Evolutionary conservation across 2,113 vertebrate genomes (phyloP).

Genomic region (Rynchops niger): DNA sequence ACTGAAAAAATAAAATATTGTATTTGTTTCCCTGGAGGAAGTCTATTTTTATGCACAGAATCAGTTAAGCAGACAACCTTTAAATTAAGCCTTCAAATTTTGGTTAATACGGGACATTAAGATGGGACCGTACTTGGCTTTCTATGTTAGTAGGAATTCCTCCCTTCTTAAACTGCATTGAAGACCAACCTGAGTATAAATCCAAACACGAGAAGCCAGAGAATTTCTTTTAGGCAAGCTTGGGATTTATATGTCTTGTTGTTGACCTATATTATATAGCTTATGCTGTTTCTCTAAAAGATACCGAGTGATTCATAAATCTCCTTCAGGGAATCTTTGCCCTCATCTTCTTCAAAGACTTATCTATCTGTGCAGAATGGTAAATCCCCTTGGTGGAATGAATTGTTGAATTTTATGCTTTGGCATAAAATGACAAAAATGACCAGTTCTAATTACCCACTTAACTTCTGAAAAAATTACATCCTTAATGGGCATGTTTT

Average conservation of each 20-base stretch:
- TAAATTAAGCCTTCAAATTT: neutral
- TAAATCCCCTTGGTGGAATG: neutral
- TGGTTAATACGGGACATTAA: neutral
- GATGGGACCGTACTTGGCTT: neutral
- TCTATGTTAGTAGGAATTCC: neutral
- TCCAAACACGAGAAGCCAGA: neutral
- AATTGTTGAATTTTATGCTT: neutral
- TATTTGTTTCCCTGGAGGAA: neutral
- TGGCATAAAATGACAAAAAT: neutral
- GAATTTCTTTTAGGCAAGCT: neutral
- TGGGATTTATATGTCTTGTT: neutral
- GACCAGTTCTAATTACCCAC: neutral
- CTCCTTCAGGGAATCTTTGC: slow-evolving; percentile 34
- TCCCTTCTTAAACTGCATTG: neutral
- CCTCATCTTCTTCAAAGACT: slow-evolving; percentile 29
- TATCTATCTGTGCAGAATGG: neutral
- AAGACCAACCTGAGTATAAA: neutral
- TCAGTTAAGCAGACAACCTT: neutral
- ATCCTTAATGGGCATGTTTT: neutral
- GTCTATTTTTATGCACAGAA: neutral
- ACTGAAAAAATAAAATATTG: neutral
- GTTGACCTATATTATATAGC: neutral
- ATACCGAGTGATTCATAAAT: neutral
- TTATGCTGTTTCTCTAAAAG: neutral
- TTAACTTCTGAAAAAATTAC: neutral